Evolutionary conservation across 1,140 invertebrate species (phyloP), one percentile per base, ranked within the genome.

Genomic region (Trachymyrmex cornetzi): DNA sequence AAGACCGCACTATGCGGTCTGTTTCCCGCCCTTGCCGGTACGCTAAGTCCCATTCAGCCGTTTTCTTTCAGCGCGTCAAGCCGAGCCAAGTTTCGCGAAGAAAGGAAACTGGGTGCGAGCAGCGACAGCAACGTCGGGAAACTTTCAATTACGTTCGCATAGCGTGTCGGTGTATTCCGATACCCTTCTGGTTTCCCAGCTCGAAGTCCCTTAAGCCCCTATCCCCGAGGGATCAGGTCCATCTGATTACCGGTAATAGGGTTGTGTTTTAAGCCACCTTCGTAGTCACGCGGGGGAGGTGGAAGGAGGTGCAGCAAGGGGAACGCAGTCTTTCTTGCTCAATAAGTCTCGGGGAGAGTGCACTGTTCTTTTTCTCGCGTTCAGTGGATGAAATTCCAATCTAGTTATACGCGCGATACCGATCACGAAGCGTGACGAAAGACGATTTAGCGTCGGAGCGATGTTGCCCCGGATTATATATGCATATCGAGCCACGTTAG

Each of bases 201-300:
- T 48, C 38, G 5, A 91, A 92, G 89, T 22, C 48, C 30, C 55
- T 72, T 72, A 72, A 72, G 69, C 69, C 77, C 50, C 85, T 84
- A 88, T 91, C 90, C 90, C 87, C 79, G 48, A 34, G 87, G 85
- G 92, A 93, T 91, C 90, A 88, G 71, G 71, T 84, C 79, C 89
- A 90, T 92, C 89, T 93, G 91, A 93, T 93, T 93, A 93, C 86
- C 85, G 79, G 72, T 90, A 93, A 93, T 90, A 71, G 90, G 85
- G 69, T 91, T 91, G 86, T 90, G 89, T 91, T 91, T 91, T 91
- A 89, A 89, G 87, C 89, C 63, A 67, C 71, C 71, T 44, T 50
- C 67, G 69, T 30, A 81, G 34, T 59, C 67, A 27, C 34, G 53
- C 53, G 30, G 38, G 6, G 14, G 22, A 24, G 38, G 9, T n/a